phyloP scores from a whole-genome alignment of 2,888 invertebrate genomes.

The Epirrhoe tristata region DNA sequence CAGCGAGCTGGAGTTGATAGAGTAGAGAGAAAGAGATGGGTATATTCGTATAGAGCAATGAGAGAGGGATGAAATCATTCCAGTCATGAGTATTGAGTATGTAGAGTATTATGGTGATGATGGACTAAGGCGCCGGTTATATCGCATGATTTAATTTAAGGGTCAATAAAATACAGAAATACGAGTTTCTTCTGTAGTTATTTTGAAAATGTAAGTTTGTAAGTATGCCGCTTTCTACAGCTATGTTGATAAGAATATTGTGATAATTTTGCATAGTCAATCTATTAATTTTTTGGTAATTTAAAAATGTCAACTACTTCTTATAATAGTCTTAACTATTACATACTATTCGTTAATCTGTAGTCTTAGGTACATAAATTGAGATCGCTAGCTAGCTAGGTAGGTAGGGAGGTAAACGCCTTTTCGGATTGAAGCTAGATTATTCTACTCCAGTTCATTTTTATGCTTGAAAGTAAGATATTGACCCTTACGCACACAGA shows the following conservation, averaged over 20 bases:
- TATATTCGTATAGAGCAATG: conserved; percentile 1
- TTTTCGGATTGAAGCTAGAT: no score
- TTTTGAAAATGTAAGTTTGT: not conserved
- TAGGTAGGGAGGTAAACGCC: no score
- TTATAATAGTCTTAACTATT: no score
- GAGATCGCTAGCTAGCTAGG: no score
- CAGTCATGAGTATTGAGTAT: conserved; percentile 4
- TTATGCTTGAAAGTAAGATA: conserved; percentile 20
- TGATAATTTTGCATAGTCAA: no score
- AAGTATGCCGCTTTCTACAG: no score
- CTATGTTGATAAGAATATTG: no score
- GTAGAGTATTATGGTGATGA: conserved; percentile 7
- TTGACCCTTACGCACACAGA: conserved; percentile 43
- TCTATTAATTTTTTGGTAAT: no score
- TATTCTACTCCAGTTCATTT: not conserved
- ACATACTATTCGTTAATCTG: no score
- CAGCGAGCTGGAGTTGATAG: conserved; percentile 11
- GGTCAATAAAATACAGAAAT: conserved; percentile 29
- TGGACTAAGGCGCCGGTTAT: conserved; percentile 16
- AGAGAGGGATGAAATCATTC: conserved; percentile 12
- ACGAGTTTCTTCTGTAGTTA: not conserved
- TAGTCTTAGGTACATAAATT: no score
- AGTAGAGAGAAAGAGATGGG: conserved; percentile 11
- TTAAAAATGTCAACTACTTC: no score
- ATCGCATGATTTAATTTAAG: conserved; percentile 23